Conservation (phyloP, 2,113 vertebrate species). For the Atrichornis clamosus region DNA sequence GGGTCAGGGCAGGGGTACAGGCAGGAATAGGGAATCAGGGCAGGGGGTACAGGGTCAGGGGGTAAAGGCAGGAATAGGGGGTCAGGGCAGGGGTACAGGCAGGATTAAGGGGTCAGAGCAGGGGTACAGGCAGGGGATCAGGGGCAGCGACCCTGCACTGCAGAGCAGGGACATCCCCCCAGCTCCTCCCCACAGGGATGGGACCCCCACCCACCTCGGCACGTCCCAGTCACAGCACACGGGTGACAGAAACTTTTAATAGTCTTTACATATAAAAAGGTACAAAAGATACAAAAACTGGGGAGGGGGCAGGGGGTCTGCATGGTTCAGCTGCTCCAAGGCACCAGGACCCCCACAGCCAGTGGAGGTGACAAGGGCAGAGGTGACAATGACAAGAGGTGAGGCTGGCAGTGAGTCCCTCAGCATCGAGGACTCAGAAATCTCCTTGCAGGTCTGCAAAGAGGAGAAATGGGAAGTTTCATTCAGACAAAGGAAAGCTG, state of each 20-base stretch:
- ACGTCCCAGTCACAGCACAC: accelerated
- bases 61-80: no score
- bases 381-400: background rate
- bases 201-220: accelerated
- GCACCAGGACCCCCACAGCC: no score
- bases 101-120: background rate
- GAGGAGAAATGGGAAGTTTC: background rate
- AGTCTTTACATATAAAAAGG: background rate
- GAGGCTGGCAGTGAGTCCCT: accelerated
- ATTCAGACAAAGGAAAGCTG: background rate
- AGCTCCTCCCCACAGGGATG: accelerated
- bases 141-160: background rate
- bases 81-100: no score
- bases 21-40: no score
- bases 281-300: background rate
- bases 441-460: conserved; percentile 85
- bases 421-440: conserved; percentile 67
- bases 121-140: no score
- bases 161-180: background rate
- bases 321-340: accelerated
- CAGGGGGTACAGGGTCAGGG: no score
- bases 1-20: no score
- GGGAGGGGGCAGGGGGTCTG: accelerated
- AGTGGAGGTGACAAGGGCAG: background rate
- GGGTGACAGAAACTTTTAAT: background rate